Base-by-base conservation (phyloP, 2,888 invertebrate species). In the Chymomyza fuscimana region DNA sequence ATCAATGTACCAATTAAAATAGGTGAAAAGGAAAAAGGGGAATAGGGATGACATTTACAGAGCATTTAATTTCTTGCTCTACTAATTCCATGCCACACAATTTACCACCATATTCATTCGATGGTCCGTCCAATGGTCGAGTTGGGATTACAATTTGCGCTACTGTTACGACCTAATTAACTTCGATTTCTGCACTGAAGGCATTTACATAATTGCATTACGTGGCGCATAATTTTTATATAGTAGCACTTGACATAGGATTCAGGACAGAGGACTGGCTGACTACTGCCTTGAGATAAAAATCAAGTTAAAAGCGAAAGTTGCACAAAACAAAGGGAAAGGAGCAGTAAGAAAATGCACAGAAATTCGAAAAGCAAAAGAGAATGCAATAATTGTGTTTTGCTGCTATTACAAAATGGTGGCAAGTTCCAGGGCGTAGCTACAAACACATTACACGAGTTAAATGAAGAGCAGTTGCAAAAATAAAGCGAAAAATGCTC, bases 151-250 rank as follows among this genome's bases (percentile, higher is more conserved):
- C 74, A 80, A 81, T 80, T 83, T 76, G 77, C 81, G 74, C 74
- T 78, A 80, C 78, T 79, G 80, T 82, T 79, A 81, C 76, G 76
- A 86, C 82, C 86, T 82, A 86, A 85, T 85, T 85, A 85, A 86
- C 85, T 85, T 85, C 86, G 85, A 85, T 85, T 84, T 80, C 69
- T 73, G 74, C 72, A 64, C 80, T 77, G 74, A 76, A 70, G 84
- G 81, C 86, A 86, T 85, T 86, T 84, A 86, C 86, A 86, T 85
- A 85, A 85, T 86, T 82, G 84, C 84, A 86, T 83, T 80, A 79
- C 67, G 78, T 74, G 60, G 77, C 56, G 73, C 73, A 85, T 81
- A 79, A 82, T 81, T 82, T 77, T 73, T 72, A 73, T 67, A 71
- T 74, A 32, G 78, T 74, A 29, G n/a, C 59, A 32, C n/a, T 29